Evolutionary conservation across 2,888 invertebrate species (phyloP).

Genomic region (Trichopoda pennipes): DNA sequence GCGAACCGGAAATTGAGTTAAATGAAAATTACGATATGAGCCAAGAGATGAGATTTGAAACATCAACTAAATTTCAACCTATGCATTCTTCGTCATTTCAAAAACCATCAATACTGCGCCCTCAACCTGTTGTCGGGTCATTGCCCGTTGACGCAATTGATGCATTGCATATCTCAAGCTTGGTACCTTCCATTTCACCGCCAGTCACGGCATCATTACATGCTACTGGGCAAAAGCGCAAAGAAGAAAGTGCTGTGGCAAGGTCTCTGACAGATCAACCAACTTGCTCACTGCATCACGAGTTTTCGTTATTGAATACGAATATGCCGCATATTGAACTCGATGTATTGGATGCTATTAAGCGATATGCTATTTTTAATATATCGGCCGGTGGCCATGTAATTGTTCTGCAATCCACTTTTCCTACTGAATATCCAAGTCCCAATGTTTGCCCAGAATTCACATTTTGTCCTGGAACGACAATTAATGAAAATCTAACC

Average conservation of each 20-base stretch:
- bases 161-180: conserved; percentile 69
- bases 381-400: conserved; percentile 79
- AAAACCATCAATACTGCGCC: conserved; percentile 71
- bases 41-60: conserved; percentile 70
- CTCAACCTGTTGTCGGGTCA: conserved; percentile 70
- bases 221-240: conserved; percentile 40
- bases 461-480: conserved; percentile 85
- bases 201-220: conserved; percentile 60
- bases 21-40: conserved; percentile 78
- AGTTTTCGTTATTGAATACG: conserved; percentile 88
- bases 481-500: conserved; percentile 87
- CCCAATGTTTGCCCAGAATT: conserved; percentile 85
- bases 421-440: conserved; percentile 88
- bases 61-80: conserved; percentile 74
- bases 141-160: conserved; percentile 73
- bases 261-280: conserved; percentile 79
- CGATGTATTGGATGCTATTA: conserved; percentile 81
- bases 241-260: conserved; percentile 77
- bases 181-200: conserved; percentile 80
- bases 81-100: conserved; percentile 69
- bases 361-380: conserved; percentile 82
- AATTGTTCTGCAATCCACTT: conserved; percentile 84
- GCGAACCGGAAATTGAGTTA: conserved; percentile 82
- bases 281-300: conserved; percentile 84
- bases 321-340: conserved; percentile 88